A percentile compares a stretch with the other conserved stretches of the same genome.
phyloP scores from a whole-genome alignment of 2,888 invertebrate species.

The Chaitophorus viminalis region DNA sequence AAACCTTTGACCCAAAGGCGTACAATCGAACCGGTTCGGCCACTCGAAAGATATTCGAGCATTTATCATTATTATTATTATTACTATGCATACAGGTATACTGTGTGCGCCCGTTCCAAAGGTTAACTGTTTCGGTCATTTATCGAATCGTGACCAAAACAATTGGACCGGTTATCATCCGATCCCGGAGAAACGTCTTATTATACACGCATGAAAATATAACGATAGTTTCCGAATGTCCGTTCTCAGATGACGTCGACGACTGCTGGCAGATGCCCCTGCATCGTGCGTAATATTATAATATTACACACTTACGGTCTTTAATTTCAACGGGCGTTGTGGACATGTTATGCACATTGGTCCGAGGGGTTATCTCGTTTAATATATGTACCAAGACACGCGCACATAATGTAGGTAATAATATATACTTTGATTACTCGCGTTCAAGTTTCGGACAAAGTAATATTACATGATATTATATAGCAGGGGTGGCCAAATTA shows the following conservation, averaged over 20 bases:
- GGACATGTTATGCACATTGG: not conserved
- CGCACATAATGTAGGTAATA: no score
- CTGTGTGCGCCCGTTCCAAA: not conserved
- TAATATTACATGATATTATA: no score
- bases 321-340: no score
- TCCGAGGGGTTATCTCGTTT: not conserved
- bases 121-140: constrained; percentile 61
- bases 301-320: not conserved
- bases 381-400: no score
- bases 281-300: not conserved
- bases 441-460: no score
- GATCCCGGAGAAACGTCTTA: constrained; percentile 42
- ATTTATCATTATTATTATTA: constrained; percentile 31
- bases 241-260: constrained; percentile 30
- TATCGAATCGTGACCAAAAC: constrained; percentile 61
- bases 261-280: not conserved
- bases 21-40: constrained; percentile 43
- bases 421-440: no score
- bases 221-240: constrained; percentile 53
- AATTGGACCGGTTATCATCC: constrained; percentile 56
- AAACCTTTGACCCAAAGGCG: constrained; percentile 54
- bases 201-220: constrained; percentile 50
- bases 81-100: not conserved
- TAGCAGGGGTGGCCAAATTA: no score
- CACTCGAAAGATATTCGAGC: constrained; percentile 48